Conservation (phyloP, 35 echinoderm and acorn worm species). For the Heliocidaris erythrogramma region DNA sequence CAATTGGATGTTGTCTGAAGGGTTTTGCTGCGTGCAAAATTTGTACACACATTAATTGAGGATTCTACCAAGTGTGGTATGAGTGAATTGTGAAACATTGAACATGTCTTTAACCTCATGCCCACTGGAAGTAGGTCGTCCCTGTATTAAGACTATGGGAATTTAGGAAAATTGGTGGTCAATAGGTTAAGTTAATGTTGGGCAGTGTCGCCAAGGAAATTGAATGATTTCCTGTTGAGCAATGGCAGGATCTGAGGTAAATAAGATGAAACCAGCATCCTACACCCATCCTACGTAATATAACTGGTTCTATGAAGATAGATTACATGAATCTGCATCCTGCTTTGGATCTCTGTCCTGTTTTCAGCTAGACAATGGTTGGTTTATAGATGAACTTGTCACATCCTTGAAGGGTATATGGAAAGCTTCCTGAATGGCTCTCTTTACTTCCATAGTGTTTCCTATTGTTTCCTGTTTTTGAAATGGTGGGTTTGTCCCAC, state of each 20-base stretch:
- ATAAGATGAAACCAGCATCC: not conserved
- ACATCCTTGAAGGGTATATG: not conserved
- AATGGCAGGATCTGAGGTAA: not conserved
- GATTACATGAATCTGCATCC: not conserved
- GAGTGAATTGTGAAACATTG: too few species aligned
- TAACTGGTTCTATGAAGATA: not conserved
- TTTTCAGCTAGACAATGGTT: not conserved
- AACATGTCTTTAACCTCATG: too few species aligned
- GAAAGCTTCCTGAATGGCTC: not conserved
- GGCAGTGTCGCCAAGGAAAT: not conserved
- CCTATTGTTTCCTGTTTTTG: not conserved
- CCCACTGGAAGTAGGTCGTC: too few species aligned
- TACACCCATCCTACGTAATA: not conserved
- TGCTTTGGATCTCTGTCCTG: not conserved
- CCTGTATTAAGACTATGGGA: too few species aligned
- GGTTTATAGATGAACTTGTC: not conserved
- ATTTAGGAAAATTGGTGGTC: too few species aligned
- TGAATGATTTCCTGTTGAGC: conserved; percentile 4
- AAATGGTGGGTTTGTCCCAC: not conserved
- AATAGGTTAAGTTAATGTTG: not conserved
- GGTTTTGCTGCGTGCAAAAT: too few species aligned
- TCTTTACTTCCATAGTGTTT: not conserved
- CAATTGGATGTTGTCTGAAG: too few species aligned
- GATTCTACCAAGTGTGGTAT: too few species aligned
- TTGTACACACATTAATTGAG: too few species aligned